These are phyloP conservation scores for Ciona savignyi DNA, from an alignment of 23 tunicate species.

Conservation along the genomic window DNA sequence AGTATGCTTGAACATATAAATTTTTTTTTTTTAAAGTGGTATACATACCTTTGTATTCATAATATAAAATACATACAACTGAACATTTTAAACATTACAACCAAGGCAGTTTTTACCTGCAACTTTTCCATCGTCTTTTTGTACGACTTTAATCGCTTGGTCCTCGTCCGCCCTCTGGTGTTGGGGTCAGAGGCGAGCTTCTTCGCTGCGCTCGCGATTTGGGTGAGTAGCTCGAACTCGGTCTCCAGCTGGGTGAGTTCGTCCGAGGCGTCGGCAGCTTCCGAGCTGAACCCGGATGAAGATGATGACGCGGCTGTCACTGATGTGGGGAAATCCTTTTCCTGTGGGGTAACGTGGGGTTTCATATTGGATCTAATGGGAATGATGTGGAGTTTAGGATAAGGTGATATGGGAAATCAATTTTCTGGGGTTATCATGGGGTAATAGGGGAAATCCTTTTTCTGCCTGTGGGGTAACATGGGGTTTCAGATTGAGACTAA, in stretches of 20 bases:
- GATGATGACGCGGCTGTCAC: constrained; percentile 44
- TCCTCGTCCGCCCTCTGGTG: constrained; percentile 37
- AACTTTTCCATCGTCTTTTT: constrained; percentile 53
- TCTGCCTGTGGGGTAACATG: no score
- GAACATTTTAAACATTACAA: not conserved
- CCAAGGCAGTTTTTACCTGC: constrained; percentile 11
- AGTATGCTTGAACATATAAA: no score
- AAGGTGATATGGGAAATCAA: no score
- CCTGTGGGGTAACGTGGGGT: constrained; percentile 20
- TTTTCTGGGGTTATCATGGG: no score
- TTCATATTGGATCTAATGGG: no score
- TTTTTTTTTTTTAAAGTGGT: no score
- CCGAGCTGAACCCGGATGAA: constrained; percentile 39
- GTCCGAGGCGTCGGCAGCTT: constrained; percentile 24
- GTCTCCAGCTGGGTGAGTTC: constrained; percentile 58
- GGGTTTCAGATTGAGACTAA: no score
- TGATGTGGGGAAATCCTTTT: constrained; percentile 22
- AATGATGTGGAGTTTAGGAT: no score
- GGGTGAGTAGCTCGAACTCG: constrained; percentile 55
- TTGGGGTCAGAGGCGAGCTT: constrained; percentile 60
- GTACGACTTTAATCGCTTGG: constrained; percentile 43
- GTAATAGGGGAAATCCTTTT: no score
- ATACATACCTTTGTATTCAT: no score
- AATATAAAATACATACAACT: not conserved
- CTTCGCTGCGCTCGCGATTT: constrained; percentile 70